Evolutionary conservation across 1,140 invertebrate genomes (phyloP), one percentile per base, ranked within the genome.

Genomic region (Drosophila saltans): DNA sequence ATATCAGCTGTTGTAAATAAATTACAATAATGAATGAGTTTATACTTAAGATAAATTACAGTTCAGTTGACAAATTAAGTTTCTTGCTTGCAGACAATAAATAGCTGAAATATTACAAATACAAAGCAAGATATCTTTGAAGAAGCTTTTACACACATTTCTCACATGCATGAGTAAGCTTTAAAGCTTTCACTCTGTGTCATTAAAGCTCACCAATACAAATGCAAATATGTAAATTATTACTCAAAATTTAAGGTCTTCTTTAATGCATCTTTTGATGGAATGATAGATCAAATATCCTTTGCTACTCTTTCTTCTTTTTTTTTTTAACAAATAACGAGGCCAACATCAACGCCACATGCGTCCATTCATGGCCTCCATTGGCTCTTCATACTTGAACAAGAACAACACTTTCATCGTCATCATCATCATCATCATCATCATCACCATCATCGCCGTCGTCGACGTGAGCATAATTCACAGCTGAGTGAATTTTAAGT

Each of bases 401-500:
- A 83, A 74, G 83, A 86, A 80, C 83, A 88, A 83, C 83, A 88
- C 83, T 86, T 52, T 77, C 63, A 73, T 80, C 78, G 8, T 52
- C 45, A 26, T 52, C 45, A 21, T 48, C 41, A 43, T 43, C 39
- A 40, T 52, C 45, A 26, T 52, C 45, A 21, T 48, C 41, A 43
- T 43, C 39, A 40, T 40, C 10, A 1, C 11, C 45, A 9, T 48
- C 45, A 2, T 52, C 45, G 8, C 24, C 45, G 8, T 52, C 21
- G 24, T 52, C 45, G 45, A 52, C 21, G 80, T 80, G 83, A 86
- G 83, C 83, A 89, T 89, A 89, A 89, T 89, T 89, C 84, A 89
- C 84, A 84, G 84, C 75, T 89, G 84, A 89, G 84, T 89, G 84
- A 89, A 89, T 89, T 89, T 89, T 89, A 89, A 89, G 84, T 89